These are phyloP conservation scores for Seladonia tumulorum DNA, from an alignment of 2,888 invertebrate species.

Conservation along the genomic window DNA sequence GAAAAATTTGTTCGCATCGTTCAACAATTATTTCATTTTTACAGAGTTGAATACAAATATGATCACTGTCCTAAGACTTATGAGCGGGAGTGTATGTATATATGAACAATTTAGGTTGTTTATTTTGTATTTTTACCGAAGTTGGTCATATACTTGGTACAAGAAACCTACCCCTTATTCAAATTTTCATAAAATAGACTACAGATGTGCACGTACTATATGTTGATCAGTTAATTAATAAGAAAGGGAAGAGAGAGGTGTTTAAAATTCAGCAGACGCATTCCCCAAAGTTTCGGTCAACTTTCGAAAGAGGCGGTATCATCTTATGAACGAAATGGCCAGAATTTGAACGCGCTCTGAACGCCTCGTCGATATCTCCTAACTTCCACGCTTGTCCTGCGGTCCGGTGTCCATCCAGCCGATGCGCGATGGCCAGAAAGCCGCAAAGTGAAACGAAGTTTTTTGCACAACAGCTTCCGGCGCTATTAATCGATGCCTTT, in stretches of 20 bases:
- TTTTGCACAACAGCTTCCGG: conserved; percentile 30
- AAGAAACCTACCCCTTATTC: not conserved
- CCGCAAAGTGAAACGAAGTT: conserved; percentile 23
- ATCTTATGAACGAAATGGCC: not conserved
- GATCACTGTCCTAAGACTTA: too few species aligned
- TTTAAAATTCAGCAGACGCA: not conserved
- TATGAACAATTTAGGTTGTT: not conserved
- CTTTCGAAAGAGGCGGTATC: not conserved
- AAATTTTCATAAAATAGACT: too few species aligned
- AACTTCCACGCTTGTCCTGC: not conserved
- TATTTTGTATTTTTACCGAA: not conserved
- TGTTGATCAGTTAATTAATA: not conserved
- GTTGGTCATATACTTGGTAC: not conserved
- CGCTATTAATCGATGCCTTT: conserved; percentile 52
- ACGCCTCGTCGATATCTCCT: not conserved
- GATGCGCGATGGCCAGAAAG: too few species aligned
- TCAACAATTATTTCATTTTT: too few species aligned
- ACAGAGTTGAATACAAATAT: too few species aligned
- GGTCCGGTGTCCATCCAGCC: not conserved
- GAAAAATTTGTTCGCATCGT: too few species aligned
- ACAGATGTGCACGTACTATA: too few species aligned
- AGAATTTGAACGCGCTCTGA: not conserved
- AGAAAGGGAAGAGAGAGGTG: not conserved
- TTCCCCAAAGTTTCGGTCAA: not conserved
- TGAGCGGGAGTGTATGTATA: too few species aligned